Conservation (phyloP, 2,888 invertebrate species). For the Lottia gigantea region DNA sequence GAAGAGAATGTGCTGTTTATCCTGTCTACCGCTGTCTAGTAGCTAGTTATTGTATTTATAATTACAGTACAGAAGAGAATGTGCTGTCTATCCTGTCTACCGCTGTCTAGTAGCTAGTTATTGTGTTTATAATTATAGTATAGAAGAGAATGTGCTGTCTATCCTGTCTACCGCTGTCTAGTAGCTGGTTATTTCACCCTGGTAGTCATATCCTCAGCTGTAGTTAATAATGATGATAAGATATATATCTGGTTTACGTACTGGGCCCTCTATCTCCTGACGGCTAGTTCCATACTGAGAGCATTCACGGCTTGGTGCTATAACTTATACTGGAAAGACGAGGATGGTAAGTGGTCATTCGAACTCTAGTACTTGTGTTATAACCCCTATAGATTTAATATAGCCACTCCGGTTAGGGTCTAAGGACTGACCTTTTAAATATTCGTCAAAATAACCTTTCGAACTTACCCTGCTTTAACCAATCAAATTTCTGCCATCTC, state of each 20-base stretch:
- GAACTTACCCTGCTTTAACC: too few species aligned
- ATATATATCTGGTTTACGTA: slow-evolving; percentile 41
- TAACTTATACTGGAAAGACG: not conserved
- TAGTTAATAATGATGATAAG: slow-evolving; percentile 28
- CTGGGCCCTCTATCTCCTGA: slow-evolving; percentile 36
- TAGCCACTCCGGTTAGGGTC: too few species aligned
- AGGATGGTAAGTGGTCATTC: not conserved
- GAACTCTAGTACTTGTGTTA: too few species aligned
- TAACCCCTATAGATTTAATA: too few species aligned
- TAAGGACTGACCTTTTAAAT: too few species aligned
- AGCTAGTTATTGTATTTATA: slow-evolving; percentile 24
- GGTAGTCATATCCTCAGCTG: slow-evolving; percentile 30
- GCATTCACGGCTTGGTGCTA: slow-evolving; percentile 30
- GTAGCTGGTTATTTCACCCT: slow-evolving; percentile 27
- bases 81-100: slow-evolving; percentile 27
- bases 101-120: slow-evolving; percentile 26
- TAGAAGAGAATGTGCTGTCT: slow-evolving; percentile 12
- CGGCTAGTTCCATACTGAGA: slow-evolving; percentile 25
- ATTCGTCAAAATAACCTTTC: too few species aligned
- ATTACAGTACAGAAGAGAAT: too few species aligned
- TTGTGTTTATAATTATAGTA: too few species aligned
- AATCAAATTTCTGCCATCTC: too few species aligned
- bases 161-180: slow-evolving; percentile 27
- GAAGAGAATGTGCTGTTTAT: slow-evolving; percentile 16
- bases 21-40: slow-evolving; percentile 26